Percentiles rank a stretch among this genome's conserved stretches.
Conservation (phyloP, 2,888 invertebrate species). For the Coleophora flavipennella region DNA sequence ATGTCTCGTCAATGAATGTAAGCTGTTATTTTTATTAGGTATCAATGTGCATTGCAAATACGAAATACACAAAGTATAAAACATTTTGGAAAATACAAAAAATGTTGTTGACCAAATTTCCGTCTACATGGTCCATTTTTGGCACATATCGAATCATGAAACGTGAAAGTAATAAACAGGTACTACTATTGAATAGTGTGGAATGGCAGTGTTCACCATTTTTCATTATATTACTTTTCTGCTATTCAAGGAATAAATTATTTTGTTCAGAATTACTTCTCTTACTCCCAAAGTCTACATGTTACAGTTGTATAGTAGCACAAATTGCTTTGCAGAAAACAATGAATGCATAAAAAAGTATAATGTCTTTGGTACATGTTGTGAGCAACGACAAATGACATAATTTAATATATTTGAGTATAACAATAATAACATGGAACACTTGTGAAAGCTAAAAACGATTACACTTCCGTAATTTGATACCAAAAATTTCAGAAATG, state of each 20-base stretch:
- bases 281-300: too few species aligned
- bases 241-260: not conserved
- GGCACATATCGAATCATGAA: slow-evolving; percentile 48
- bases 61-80: slow-evolving; percentile 24
- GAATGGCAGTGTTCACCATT: slow-evolving; percentile 21
- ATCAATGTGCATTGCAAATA: too few species aligned
- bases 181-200: slow-evolving; percentile 31
- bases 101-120: slow-evolving; percentile 25
- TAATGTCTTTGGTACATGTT: slow-evolving; percentile 65
- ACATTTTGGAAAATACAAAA: slow-evolving; percentile 18
- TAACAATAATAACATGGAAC: too few species aligned
- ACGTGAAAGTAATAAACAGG: slow-evolving; percentile 39
- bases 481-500: slow-evolving; percentile 37
- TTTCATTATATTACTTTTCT: slow-evolving; percentile 7
- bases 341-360: slow-evolving; percentile 38
- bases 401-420: slow-evolving; percentile 39
- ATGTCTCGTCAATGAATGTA: slow-evolving; percentile 14
- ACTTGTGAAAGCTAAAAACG: slow-evolving; percentile 29
- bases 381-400: slow-evolving; percentile 59
- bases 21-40: too few species aligned
- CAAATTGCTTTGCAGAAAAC: too few species aligned
- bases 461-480: slow-evolving; percentile 27
- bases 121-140: slow-evolving; percentile 59
- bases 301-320: too few species aligned
- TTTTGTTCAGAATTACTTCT: too few species aligned